Conservation (phyloP, 2,888 invertebrate species). For the Tachina grossa region DNA sequence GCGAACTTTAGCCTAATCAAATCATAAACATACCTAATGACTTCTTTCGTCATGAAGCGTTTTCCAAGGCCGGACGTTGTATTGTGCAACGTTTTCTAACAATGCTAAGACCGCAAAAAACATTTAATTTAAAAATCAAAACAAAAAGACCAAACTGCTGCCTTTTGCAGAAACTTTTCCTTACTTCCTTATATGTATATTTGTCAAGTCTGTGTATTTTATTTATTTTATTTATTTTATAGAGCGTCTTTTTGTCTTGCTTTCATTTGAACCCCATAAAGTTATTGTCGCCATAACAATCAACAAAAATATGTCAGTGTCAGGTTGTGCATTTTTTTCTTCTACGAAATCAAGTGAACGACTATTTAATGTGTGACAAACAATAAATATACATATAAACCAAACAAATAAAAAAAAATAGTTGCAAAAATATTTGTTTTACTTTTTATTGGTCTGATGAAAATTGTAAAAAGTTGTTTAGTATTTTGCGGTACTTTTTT, state of each 20-base stretch:
- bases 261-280: slow-evolving; percentile 38
- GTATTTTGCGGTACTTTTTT: not conserved
- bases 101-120: not conserved
- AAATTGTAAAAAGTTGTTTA: not conserved
- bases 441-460: slow-evolving; percentile 49
- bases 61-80: too few relatives aligned
- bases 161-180: not conserved
- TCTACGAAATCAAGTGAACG: slow-evolving; percentile 38
- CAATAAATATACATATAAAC: not conserved
- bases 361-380: slow-evolving; percentile 37
- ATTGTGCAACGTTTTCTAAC: not conserved
- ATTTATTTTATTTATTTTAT: not conserved
- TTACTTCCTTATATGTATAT: not conserved
- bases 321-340: slow-evolving; percentile 44
- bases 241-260: slow-evolving; percentile 5
- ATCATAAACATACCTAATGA: too few relatives aligned
- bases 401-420: not conserved
- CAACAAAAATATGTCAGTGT: slow-evolving; percentile 56
- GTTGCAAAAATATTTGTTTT: slow-evolving; percentile 32
- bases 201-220: not conserved
- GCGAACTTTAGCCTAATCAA: too few relatives aligned
- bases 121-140: too few relatives aligned
- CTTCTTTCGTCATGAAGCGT: too few relatives aligned
- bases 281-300: slow-evolving; percentile 63
- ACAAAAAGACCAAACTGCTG: not conserved